Evolutionary conservation across 2,113 vertebrate species (phyloP).

Genomic region (Verasper variegatus): DNA sequence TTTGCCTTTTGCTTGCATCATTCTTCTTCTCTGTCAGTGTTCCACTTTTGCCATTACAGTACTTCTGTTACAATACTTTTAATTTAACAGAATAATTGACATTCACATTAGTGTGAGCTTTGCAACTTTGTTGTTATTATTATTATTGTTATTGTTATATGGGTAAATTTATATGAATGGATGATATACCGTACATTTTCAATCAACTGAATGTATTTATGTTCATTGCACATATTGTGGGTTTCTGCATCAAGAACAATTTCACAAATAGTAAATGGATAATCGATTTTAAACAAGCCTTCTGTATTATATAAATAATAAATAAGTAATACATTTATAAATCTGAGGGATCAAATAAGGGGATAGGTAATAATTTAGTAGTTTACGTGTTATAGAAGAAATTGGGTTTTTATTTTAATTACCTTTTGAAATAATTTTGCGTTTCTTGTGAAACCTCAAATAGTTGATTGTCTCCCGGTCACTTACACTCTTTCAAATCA

Average conservation of each 20-base stretch:
- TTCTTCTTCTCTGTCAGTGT: neutral
- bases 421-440: no score
- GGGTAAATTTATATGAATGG: neutral
- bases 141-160: neutral
- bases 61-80: neutral
- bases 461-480: no score
- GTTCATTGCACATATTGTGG: neutral
- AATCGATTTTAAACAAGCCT: neutral
- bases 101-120: neutral
- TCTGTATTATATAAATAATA: neutral
- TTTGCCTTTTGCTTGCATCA: neutral
- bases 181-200: conserved; percentile 16
- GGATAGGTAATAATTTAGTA: no score
- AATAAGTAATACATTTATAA: no score
- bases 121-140: neutral
- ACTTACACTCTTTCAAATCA: no score
- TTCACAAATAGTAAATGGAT: neutral
- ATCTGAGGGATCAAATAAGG: no score
- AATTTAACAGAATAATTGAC: neutral
- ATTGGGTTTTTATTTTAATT: no score
- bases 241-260: neutral
- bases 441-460: no score
- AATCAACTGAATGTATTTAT: neutral
- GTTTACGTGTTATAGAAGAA: no score
- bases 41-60: neutral